Conservation (phyloP, 2,113 vertebrate genomes). For the Platichthys flesus region DNA sequence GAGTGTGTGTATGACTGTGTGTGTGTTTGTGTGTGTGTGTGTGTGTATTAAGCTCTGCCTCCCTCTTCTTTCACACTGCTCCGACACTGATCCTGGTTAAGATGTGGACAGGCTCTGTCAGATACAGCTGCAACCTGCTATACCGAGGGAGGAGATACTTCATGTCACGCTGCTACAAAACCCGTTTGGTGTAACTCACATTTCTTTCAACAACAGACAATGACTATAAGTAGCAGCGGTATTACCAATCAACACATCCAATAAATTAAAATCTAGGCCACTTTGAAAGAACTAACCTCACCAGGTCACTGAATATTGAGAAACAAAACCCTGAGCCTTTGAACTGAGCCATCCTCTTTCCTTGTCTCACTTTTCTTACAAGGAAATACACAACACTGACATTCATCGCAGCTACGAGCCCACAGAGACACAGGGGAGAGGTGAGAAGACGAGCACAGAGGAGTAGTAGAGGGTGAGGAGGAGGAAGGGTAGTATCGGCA, state of each 20-base stretch:
- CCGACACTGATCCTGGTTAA: conserved; percentile 58
- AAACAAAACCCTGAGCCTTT: conserved; percentile 6
- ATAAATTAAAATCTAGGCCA: background rate
- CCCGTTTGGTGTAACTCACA: conserved; percentile 10
- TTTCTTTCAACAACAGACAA: conserved; percentile 13
- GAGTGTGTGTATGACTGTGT: conserved; percentile 33
- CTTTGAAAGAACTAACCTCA: background rate
- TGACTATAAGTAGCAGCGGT: background rate
- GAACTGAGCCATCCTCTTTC: background rate
- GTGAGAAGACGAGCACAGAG: conserved; percentile 23
- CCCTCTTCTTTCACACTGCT: conserved; percentile 46
- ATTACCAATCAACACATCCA: background rate
- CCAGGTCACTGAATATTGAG: background rate
- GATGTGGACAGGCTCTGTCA: conserved; percentile 47
- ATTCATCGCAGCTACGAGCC: conserved; percentile 44
- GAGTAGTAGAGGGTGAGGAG: conserved; percentile 30
- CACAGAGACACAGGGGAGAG: conserved; percentile 39
- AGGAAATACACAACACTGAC: conserved; percentile 6
- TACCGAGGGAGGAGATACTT: conserved; percentile 8
- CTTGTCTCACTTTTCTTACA: conserved; percentile 36
- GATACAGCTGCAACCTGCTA: conserved; percentile 51
- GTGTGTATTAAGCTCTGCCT: conserved; percentile 45
- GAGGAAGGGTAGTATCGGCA: conserved; percentile 23
- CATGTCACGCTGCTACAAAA: conserved; percentile 27
- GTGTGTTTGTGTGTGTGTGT: conserved; percentile 45